These are phyloP conservation scores for Balaenoptera acutorostrata DNA, from an alignment of 2,113 vertebrate species.

Conservation along the genomic window DNA sequence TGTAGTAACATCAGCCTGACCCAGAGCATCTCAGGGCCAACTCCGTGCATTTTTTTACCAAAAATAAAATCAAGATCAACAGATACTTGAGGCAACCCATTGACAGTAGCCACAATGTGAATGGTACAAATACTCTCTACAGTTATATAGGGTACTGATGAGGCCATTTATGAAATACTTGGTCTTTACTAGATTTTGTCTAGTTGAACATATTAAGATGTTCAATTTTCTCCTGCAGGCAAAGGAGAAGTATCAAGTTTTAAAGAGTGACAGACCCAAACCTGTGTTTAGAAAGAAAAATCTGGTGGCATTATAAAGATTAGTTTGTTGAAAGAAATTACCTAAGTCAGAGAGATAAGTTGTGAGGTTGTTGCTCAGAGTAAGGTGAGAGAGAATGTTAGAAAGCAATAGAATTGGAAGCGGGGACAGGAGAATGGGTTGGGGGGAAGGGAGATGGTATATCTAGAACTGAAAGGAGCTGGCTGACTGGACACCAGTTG, in stretches of 20 bases:
- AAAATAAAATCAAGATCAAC: background rate
- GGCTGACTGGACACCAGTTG: background rate
- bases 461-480: slow-evolving; percentile 23
- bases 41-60: background rate
- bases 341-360: background rate
- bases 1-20: background rate
- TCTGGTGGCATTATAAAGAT: background rate
- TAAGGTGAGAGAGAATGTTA: background rate
- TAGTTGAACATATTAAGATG: background rate
- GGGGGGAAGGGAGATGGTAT: slow-evolving; percentile 32
- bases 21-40: background rate
- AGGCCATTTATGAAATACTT: background rate
- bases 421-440: accelerated
- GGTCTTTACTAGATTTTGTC: background rate
- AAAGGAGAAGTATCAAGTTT: background rate
- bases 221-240: background rate
- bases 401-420: background rate
- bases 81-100: background rate
- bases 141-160: background rate
- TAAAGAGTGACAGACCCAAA: background rate
- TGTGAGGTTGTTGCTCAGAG: background rate
- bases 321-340: background rate
- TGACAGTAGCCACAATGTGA: background rate
- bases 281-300: background rate
- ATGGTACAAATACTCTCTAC: background rate